Base-by-base conservation (phyloP, 2,888 invertebrate species). In the Fragum sueziense region DNA sequence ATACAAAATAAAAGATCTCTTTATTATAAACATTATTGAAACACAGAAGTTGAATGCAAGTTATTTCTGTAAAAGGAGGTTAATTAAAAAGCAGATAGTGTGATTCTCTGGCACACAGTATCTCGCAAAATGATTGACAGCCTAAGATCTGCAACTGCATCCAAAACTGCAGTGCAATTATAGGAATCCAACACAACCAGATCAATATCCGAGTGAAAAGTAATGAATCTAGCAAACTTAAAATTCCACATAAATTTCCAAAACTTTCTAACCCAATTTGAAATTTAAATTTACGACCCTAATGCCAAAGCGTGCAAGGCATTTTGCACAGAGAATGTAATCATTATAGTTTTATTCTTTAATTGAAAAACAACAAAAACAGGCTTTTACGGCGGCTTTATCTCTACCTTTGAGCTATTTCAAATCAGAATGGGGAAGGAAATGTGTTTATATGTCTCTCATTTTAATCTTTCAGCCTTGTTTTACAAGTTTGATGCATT, bases 221-320 rank as follows among this genome's bases (percentile, higher is more conserved):
- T 34, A 72, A 41, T 54, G 33, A 52, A 70, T 61, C 31, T 33
- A 65, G 65, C 22, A 73, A 22, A 22, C 54, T 14, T n/a, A 31
- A 67, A 61, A 68, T 76, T 57, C 65, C 54, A 62, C 57, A 74
- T 80, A 80, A 80, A 80, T 74, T 80, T 47, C 17, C 67, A 52
- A 65, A 80, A 74, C 74, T 76, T n/a, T 80, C 74, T 70, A 74
- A 74, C 76, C 65, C 70, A 80, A 80, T 80, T 80, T 80, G 70
- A 80, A 74, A 67, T 80, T 72, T 61, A 72, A 72, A 62, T 72
- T 72, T 72, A 62, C 51, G 37, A n/a, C n/a, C 29, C 25, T 47
- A 17, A 11, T 25, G 61, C 27, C 20, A 33, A 61, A 61, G 61
- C 61, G 61, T 68, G 68, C 68, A 68, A 68, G 29, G 61, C 65